Percentiles rank a stretch among this genome's conserved stretches.
phyloP scores from a whole-genome alignment of 2,113 vertebrate species.

The Vidua chalybeata region DNA sequence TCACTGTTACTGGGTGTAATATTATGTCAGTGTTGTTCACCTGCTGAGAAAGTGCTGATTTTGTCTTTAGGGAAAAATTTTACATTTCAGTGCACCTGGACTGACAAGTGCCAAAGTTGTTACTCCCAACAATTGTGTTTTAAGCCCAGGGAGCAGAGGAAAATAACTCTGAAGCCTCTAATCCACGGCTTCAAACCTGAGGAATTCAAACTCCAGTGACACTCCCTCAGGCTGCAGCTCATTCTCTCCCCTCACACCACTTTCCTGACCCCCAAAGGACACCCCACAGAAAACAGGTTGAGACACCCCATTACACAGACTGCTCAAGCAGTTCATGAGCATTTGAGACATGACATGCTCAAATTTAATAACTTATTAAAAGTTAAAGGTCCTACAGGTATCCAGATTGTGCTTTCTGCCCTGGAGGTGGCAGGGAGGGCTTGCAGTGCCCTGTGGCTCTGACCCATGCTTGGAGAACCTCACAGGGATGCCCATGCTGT shows the following conservation, averaged over 20 bases:
- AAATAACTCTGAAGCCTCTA: not conserved
- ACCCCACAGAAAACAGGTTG: not conserved
- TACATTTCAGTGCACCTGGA: not conserved
- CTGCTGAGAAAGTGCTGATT: not conserved
- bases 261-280: not conserved
- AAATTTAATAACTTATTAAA: not conserved
- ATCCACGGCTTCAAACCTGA: not conserved
- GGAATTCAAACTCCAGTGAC: not conserved
- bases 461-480: not conserved
- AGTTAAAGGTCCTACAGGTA: accelerated
- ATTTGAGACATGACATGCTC: not conserved
- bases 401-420: not conserved
- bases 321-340: not conserved
- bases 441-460: not conserved
- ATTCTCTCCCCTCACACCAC: not conserved
- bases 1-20: not conserved
- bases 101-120: not conserved
- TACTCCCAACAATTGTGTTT: not conserved
- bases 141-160: not conserved
- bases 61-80: not conserved
- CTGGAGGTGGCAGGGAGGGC: not conserved
- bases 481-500: accelerated
- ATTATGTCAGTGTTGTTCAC: not conserved
- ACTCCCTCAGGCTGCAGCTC: not conserved
- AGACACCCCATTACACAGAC: not conserved